Evolutionary conservation across 2,113 vertebrate genomes (phyloP).

Genomic region (Coptodon rendalli): DNA sequence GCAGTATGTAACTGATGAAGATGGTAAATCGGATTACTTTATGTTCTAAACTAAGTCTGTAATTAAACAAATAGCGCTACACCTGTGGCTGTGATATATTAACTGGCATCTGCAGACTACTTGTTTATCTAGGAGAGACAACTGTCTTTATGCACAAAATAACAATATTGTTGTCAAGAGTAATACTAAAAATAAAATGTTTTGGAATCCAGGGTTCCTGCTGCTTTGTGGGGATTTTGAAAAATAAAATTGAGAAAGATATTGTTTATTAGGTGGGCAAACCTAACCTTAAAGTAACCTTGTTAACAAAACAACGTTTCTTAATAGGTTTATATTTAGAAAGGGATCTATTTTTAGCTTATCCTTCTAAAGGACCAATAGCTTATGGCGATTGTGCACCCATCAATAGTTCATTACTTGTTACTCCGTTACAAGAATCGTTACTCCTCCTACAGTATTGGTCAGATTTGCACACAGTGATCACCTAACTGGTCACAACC

Average conservation of each 20-base stretch:
- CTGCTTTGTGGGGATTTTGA: not conserved
- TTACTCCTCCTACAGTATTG: not conserved
- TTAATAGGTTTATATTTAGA: not conserved
- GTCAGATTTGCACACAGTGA: not conserved
- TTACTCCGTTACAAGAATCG: fast-evolving
- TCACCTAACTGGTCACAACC: not conserved
- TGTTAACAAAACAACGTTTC: not conserved
- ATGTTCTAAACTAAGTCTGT: not conserved
- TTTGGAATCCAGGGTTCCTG: not conserved
- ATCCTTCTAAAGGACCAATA: not conserved
- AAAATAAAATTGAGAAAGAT: not conserved
- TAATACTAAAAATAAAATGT: not conserved
- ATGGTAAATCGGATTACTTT: not conserved
- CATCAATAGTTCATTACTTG: not conserved
- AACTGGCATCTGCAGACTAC: not conserved
- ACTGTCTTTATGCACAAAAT: not conserved
- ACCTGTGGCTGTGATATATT: not conserved
- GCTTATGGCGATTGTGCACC: not conserved
- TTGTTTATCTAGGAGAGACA: not conserved
- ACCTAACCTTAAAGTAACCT: not conserved
- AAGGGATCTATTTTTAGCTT: not conserved
- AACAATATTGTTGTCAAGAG: not conserved
- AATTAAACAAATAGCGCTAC: not conserved
- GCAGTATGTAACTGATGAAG: not conserved
- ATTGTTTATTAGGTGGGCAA: not conserved